Evolutionary conservation across 2,797 vertebrate species (phyloP), one percentile per base, ranked within the genome.

Genomic region (Sebastes variabilis): DNA sequence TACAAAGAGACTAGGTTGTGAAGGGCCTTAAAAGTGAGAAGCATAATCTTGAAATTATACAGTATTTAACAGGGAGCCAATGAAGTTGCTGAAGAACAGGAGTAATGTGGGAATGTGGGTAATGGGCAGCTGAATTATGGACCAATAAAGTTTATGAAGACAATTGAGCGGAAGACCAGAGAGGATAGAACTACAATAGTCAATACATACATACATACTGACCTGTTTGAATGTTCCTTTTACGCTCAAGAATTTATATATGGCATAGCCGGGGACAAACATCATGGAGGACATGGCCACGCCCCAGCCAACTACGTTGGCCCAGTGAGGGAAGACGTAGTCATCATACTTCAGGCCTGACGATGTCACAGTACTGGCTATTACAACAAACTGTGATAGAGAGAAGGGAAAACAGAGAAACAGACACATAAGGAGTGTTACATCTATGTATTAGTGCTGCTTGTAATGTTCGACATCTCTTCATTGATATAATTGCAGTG

Each of bases 281-380:
- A 97, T 76, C 98, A 99, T 99, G 20, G 99, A 99, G 42, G 99
- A 99, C 79, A 98, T 88, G 4, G 98, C 97, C 30, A 99, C 94
- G 59, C 93, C 93, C 99, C 99, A 99, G 77, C 99, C 98, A 3
- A 99, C 79, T 24, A 95, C 72, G 75, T 97, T 97, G 79, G 98
- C 93, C 99, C 98, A 99, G 11, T 82, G 3, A 6, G 98, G 98
- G 91, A 98, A 99, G 81, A 92, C 16, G 77, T 99, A 99, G 2
- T 98, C 97, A 2, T 99, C 98, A 0, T 99, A 99, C 89, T 92
- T 97, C 85, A 99, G 94, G 2, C 96, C 95, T 25, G 97, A 97
- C 71, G 96, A 96, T 72, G 96, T 98, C 90, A 98, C 81, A 80
- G 98, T 95, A 80, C 99, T 99, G 88, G 98, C 97, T 82, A 99